Conservation (phyloP, 2,797 vertebrate genomes). For the Chaetophractus vellerosus region DNA sequence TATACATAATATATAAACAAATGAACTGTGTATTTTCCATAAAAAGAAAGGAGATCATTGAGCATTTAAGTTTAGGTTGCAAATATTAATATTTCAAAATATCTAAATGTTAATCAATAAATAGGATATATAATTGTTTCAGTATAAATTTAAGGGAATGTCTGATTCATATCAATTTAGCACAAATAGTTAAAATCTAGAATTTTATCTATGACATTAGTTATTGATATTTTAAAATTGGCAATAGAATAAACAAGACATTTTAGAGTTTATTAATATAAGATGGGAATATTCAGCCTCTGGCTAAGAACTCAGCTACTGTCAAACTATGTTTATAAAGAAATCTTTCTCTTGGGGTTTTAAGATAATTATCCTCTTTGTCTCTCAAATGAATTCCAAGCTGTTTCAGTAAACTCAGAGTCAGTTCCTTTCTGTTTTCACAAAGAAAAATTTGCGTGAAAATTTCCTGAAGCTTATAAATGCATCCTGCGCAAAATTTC, state of each 20-base stretch:
- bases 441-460: not conserved
- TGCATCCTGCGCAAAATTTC: not conserved
- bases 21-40: not conserved
- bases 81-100: slow-evolving; percentile 12
- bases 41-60: not conserved
- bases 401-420: not conserved
- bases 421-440: not conserved
- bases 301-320: not conserved
- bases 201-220: not conserved
- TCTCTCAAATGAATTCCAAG: not conserved
- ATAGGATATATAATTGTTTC: not conserved
- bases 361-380: not conserved
- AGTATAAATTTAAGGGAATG: not conserved
- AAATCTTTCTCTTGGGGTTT: not conserved
- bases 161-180: not conserved
- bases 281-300: not conserved
- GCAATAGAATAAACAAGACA: not conserved
- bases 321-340: not conserved
- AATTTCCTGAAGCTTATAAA: not conserved
- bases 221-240: not conserved
- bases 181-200: not conserved
- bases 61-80: not conserved
- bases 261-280: not conserved
- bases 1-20: not conserved
- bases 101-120: not conserved